Percentiles rank a stretch among this genome's conserved stretches.
Evolutionary conservation across 2,797 vertebrate species (phyloP).

Genomic region (Lagorchestes hirsutus): DNA sequence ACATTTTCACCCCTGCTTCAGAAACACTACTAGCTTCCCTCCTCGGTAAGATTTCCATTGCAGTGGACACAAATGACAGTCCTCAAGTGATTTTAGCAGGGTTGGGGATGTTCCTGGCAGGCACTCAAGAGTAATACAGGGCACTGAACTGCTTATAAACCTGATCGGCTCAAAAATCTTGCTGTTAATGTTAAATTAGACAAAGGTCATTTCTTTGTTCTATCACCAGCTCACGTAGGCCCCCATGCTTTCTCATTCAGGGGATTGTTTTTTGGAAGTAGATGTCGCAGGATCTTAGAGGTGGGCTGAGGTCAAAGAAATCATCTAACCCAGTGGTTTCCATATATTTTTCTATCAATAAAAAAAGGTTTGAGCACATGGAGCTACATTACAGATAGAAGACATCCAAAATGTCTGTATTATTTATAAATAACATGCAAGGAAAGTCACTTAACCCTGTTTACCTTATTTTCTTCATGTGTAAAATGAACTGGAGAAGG

Average conservation of each 20-base stretch:
- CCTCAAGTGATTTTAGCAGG: background rate
- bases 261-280: background rate
- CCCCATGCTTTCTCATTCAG: background rate
- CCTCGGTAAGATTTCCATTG: conserved; percentile 67
- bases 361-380: background rate
- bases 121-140: background rate
- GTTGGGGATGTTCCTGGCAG: background rate
- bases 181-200: background rate
- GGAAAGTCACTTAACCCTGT: background rate
- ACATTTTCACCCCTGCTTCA: conserved; percentile 67
- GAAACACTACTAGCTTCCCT: conserved; percentile 68
- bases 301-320: background rate
- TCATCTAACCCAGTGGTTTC: background rate
- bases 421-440: background rate
- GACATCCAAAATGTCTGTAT: background rate
- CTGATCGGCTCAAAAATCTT: background rate
- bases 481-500: background rate
- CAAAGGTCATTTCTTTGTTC: background rate
- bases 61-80: background rate
- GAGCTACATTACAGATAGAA: background rate
- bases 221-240: background rate
- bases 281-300: background rate
- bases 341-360: background rate
- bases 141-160: background rate
- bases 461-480: background rate